Base-by-base conservation (phyloP, 2,113 vertebrate species). In the Catharus minimus region DNA sequence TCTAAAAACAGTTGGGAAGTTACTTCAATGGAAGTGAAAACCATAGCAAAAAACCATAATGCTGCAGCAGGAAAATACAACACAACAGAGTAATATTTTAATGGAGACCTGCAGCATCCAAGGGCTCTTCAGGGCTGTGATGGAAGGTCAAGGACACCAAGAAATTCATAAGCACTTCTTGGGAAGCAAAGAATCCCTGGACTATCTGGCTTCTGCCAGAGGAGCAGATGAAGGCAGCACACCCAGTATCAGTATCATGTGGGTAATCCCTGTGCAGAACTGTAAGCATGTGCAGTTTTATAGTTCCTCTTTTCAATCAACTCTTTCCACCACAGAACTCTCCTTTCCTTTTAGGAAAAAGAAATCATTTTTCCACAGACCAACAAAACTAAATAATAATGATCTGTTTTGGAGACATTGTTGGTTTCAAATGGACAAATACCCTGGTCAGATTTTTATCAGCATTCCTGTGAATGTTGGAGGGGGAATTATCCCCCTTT, bases 391-490 rank as follows among this genome's bases (percentile, higher is more conserved):
- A 49, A 76, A 73, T 27, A 84, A 81, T 43, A 64, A 62, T 43
- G 26, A 30, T 55, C 22, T 55, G 27, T 5, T 82, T 61, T 66
- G 68, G 47, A 86, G 67, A 62, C 14, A n/a, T 6, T 18, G 1
- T 15, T 91, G 44, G 30, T 82, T 92, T 82, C 46, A n/a, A 81
- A 75, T 38, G 24, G 17, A 44, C 16, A 71, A 89, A 78, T 84
- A 81, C 6, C 39, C 12, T 5, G 12, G 14, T 20, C 47, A 80
- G 20, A 9, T 62, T 69, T 91, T 78, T 47, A 36, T 67, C 36
- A 82, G 17, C 7, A 28, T 65, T 52, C 28, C 30, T 53, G 11
- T 49, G 62, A 72, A 58, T 18, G 24, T 14, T 23, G 15, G 41
- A 60, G 17, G 19, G 22, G 7, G 58, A 28, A 86, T 88, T 61